Conservation (phyloP, 2,797 vertebrate species). For the Sitta carolinensis region DNA sequence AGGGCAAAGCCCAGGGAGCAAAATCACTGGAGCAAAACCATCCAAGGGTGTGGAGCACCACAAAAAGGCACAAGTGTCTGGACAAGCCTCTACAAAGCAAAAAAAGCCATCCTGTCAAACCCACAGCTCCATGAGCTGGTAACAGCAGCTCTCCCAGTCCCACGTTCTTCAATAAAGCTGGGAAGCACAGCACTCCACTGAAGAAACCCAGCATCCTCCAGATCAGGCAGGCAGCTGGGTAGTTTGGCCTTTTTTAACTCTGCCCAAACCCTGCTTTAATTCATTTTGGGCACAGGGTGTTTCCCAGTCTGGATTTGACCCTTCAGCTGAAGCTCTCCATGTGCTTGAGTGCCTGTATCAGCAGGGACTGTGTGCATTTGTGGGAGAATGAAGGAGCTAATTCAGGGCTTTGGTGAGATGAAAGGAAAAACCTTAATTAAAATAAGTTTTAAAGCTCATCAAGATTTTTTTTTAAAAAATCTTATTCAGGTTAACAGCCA, state of each 20-base stretch:
- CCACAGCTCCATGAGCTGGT: accelerated
- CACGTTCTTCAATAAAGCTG: neutral
- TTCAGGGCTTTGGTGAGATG: conserved; percentile 40
- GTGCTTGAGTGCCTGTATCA: neutral
- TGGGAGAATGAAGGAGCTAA: conserved; percentile 39
- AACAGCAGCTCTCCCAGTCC: neutral
- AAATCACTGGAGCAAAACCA: neutral
- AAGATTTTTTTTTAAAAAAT: neutral
- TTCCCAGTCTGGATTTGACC: neutral
- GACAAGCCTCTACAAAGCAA: neutral
- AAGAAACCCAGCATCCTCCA: neutral
- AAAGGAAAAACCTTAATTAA: conserved; percentile 64
- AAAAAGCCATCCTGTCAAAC: accelerated
- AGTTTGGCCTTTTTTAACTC: neutral
- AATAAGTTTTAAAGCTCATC: conserved; percentile 52
- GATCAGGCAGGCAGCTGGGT: neutral
- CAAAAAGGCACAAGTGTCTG: neutral
- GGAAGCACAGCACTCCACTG: neutral
- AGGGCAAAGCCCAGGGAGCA: neutral
- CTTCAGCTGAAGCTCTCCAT: neutral
- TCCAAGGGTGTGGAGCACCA: neutral
- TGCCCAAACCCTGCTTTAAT: neutral
- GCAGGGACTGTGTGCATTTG: neutral
- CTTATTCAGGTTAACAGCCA: conserved; percentile 50
- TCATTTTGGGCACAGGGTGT: accelerated